A percentile compares a stretch with the other conserved stretches of the same genome.
Evolutionary conservation across 2,113 vertebrate genomes (phyloP).

Genomic region (Dicrurus megarhynchus): DNA sequence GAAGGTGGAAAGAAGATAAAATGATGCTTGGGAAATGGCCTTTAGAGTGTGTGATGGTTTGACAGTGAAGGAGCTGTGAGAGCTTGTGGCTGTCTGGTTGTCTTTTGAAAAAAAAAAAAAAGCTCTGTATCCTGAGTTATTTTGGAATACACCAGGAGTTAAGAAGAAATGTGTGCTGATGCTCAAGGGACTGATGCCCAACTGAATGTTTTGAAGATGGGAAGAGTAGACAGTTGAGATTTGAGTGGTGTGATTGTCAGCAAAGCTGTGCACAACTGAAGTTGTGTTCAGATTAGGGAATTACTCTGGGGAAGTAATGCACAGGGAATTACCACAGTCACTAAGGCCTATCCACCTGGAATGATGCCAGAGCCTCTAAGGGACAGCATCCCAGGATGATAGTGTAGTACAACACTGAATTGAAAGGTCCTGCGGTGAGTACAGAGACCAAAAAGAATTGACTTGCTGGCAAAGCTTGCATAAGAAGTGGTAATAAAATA

Average conservation of each 20-base stretch:
- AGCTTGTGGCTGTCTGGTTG: not conserved
- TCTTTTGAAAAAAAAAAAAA: not conserved
- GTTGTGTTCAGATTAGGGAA: not conserved
- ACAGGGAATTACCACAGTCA: not conserved
- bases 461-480: not conserved
- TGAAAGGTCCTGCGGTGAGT: not conserved
- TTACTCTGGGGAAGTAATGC: not conserved
- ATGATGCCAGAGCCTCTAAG: not conserved
- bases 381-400: not conserved
- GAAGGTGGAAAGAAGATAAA: not conserved
- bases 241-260: not conserved
- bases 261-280: not conserved
- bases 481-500: not conserved
- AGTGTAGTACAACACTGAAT: not conserved
- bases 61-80: conserved; percentile 1
- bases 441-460: not conserved
- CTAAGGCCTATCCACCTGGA: not conserved
- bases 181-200: not conserved
- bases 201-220: not conserved
- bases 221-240: not conserved
- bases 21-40: not conserved
- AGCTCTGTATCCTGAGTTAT: not conserved
- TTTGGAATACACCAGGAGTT: not conserved
- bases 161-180: not conserved
- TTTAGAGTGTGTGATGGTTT: not conserved